Conservation (phyloP, 2,113 vertebrate genomes). For the Caloenas nicobarica region DNA sequence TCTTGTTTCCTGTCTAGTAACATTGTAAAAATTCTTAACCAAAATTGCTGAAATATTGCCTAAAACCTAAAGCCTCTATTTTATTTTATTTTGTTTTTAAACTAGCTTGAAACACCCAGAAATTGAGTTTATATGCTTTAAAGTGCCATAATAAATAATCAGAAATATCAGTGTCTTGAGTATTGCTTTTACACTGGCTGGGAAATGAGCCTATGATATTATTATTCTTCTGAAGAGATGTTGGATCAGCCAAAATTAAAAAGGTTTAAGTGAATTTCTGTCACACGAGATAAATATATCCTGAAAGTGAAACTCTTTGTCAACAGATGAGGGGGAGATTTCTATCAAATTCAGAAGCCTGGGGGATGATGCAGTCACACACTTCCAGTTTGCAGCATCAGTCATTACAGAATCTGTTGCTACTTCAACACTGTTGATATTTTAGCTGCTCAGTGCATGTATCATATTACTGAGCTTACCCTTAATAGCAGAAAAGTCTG, state of each 20-base stretch:
- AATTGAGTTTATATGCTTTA: slow-evolving; percentile 38
- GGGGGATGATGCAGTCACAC: fast-evolving
- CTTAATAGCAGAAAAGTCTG: not conserved
- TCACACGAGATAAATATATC: not conserved
- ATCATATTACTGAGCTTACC: not conserved
- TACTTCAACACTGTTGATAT: not conserved
- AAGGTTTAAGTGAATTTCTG: not conserved
- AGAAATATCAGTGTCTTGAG: slow-evolving; percentile 3
- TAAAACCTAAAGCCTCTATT: not conserved
- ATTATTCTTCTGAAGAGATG: not conserved
- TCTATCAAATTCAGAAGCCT: not conserved
- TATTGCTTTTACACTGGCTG: not conserved
- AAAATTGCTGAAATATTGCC: not conserved
- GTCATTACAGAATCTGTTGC: fast-evolving
- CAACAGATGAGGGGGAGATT: not conserved
- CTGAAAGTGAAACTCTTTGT: not conserved
- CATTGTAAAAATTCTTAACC: not conserved
- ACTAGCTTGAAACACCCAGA: not conserved
- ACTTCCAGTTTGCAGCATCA: not conserved
- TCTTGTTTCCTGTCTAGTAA: not conserved
- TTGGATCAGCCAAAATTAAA: not conserved
- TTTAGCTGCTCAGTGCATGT: not conserved
- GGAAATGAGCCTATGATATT: not conserved
- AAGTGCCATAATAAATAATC: slow-evolving; percentile 54
- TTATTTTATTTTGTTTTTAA: not conserved